Evolutionary conservation across 2,888 invertebrate species (phyloP), one percentile per base, ranked within the genome.

Genomic region (Phyto melanocephala): DNA sequence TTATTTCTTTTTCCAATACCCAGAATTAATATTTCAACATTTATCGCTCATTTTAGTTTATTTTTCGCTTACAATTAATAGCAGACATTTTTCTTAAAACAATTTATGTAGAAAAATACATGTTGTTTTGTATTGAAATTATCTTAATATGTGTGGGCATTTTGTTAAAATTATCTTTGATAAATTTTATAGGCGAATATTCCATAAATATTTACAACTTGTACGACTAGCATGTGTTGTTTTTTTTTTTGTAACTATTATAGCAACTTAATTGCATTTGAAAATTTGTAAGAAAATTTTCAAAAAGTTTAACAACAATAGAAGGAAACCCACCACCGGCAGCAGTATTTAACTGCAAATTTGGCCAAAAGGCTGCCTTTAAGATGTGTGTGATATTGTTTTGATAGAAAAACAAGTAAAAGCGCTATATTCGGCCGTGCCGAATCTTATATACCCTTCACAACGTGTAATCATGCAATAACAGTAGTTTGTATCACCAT

Each of bases 311-410:
- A 67, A 67, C 24, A 24, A 52, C 75, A 75, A 67, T 58, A 67
- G 74, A 15, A 75, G 28, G 0, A 54, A 54, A 75, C 7, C 75
- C 56, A 75, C 65, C 45, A 47, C 45, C 22, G 33, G 56, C 75
- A 56, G 47, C 58, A 58, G 35, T 45, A 65, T 35, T 54, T n/a
- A 42, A 68, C 62, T 54, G 56, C 54, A 80, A 79, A 67, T 62
- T 80, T 80, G 72, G 45, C 52, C 60, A 24, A 72, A 68, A 80
- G 67, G 58, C 67, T 35, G 79, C 79, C 79, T 80, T 67, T 74
- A 74, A 80, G 79, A 67, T 60, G 60, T 80, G 72, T 60, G n/a
- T 80, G 67, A 80, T 80, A 74, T 67, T 70, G 37, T 63, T 70
- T 70, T 28, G 35, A 45, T 67, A 37, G 15, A 40, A 63, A 20